Percentiles rank a stretch among this genome's conserved stretches.
phyloP scores from a whole-genome alignment of 1,140 invertebrate species.

The Elysia chlorotica region DNA sequence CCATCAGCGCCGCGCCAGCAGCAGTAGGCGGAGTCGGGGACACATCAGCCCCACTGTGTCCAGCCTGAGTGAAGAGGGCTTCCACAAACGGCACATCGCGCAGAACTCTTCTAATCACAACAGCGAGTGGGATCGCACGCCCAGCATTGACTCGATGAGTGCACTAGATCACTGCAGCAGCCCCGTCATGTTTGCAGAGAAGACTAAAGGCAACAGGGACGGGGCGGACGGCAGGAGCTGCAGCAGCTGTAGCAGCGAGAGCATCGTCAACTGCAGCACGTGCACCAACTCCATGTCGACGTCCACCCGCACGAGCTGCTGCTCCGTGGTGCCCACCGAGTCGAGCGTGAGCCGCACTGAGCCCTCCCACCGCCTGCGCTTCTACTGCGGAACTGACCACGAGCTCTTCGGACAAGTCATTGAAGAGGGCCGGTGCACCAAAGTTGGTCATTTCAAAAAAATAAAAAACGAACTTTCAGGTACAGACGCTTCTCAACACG shows the following conservation, averaged over 20 bases:
- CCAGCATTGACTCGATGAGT: conserved; percentile 14
- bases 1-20: background rate
- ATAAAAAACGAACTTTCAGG: background rate
- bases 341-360: background rate
- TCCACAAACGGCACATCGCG: too few relatives aligned
- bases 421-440: background rate
- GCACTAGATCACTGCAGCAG: background rate
- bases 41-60: background rate
- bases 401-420: background rate
- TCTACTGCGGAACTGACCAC: background rate
- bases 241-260: background rate
- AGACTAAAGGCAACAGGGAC: background rate
- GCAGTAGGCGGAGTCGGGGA: background rate
- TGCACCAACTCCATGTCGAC: conserved; percentile 1
- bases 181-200: background rate
- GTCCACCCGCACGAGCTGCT: background rate
- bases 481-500: background rate
- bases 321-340: background rate
- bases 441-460: background rate
- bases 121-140: background rate
- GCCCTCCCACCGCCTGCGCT: background rate
- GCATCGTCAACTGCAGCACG: conserved; percentile 13
- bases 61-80: background rate
- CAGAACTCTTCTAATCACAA: conserved; percentile 1
- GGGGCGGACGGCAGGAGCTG: background rate